phyloP scores from a whole-genome alignment of 2,113 vertebrate species.

The Brienomyrus brachyistius region DNA sequence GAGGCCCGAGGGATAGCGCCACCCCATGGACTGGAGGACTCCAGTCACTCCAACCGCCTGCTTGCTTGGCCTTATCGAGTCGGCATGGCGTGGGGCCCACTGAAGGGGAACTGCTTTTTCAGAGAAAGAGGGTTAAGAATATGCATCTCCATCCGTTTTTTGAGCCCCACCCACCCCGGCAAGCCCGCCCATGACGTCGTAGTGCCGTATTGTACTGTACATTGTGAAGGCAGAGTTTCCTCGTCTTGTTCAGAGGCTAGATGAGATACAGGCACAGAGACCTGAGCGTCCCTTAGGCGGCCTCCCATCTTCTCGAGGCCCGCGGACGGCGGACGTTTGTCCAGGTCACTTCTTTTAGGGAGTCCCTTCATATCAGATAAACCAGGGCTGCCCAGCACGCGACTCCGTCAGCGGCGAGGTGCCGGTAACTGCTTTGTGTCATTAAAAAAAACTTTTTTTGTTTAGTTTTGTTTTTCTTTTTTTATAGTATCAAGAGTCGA shows the following conservation, averaged over 20 bases:
- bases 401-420: constrained; percentile 52
- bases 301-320: constrained; percentile 35
- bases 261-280: constrained; percentile 23
- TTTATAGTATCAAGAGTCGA: constrained; percentile 61
- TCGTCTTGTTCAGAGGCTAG: constrained; percentile 26
- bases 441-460: constrained; percentile 39
- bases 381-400: constrained; percentile 53
- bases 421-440: constrained; percentile 67
- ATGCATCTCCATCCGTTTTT: constrained; percentile 26
- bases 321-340: constrained; percentile 36
- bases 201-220: constrained; percentile 55
- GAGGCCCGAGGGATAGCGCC: constrained; percentile 52
- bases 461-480: constrained; percentile 29
- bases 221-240: constrained; percentile 50
- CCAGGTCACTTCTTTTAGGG: constrained; percentile 48
- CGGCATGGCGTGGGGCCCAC: constrained; percentile 35
- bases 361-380: constrained; percentile 48
- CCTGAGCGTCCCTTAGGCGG: constrained; percentile 36
- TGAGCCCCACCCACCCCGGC: constrained; percentile 14
- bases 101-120: constrained; percentile 27
- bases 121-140: constrained; percentile 11
- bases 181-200: constrained; percentile 38
- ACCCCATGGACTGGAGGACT: constrained; percentile 18
- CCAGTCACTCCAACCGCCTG: constrained; percentile 44
- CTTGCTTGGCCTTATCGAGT: constrained; percentile 50